These are phyloP conservation scores for Druceiella hillmani DNA, from an alignment of 2,888 invertebrate species.

Conservation along the genomic window DNA sequence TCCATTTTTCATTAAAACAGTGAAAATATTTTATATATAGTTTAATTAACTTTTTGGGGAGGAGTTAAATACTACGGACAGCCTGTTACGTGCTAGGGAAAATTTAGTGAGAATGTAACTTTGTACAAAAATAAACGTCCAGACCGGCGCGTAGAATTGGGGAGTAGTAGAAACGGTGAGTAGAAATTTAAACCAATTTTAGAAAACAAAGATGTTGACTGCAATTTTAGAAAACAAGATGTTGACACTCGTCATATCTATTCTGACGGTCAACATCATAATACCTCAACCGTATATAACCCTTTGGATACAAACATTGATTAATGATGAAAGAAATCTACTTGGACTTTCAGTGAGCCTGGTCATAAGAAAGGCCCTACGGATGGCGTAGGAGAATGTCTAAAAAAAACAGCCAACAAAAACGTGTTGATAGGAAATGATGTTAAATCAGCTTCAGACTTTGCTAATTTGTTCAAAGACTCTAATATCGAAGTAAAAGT, in stretches of 20 bases:
- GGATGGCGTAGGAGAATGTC: constrained; percentile 14
- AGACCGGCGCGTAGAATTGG: too few species aligned
- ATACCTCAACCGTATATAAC: constrained; percentile 21
- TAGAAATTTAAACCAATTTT: constrained; percentile 21
- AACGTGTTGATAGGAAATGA: constrained; percentile 21
- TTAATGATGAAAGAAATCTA: constrained; percentile 16
- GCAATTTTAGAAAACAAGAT: constrained; percentile 18
- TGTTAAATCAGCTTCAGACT: constrained; percentile 20
- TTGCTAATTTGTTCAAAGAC: constrained; percentile 18
- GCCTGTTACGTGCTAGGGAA: too few species aligned
- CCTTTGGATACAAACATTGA: constrained; percentile 21
- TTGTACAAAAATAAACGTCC: too few species aligned
- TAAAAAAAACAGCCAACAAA: constrained; percentile 16
- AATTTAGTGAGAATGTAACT: too few species aligned
- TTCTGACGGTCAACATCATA: constrained; percentile 22
- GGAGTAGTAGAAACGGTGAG: too few species aligned
- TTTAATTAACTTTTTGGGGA: too few species aligned
- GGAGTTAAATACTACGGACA: too few species aligned
- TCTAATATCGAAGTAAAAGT: constrained; percentile 18
- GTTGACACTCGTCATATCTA: constrained; percentile 20
- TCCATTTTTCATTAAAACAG: too few species aligned
- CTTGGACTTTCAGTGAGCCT: constrained; percentile 22
- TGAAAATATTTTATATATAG: too few species aligned
- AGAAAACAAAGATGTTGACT: constrained; percentile 19
- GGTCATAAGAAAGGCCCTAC: too few species aligned